Percentiles rank a stretch among this genome's conserved stretches.
These are phyloP conservation scores for Leptothorax acervorum DNA, from an alignment of 2,888 invertebrate species.

Conservation along the genomic window DNA sequence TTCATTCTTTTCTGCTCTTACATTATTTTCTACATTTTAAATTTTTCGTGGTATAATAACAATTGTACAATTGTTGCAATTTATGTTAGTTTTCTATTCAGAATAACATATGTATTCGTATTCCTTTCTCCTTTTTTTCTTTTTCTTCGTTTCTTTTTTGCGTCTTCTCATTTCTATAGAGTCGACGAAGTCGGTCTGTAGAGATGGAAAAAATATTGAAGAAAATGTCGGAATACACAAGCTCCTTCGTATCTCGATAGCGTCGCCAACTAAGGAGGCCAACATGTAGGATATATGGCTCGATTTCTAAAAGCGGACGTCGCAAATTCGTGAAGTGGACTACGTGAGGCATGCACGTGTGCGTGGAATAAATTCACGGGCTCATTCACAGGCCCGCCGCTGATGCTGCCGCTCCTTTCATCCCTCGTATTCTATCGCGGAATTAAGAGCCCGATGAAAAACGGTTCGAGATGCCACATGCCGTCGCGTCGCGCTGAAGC, in stretches of 20 bases:
- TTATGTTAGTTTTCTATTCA: neutral
- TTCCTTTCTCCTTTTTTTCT: neutral
- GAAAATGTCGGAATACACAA: conserved; percentile 66
- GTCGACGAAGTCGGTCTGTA: conserved; percentile 28
- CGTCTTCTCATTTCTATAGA: conserved; percentile 34
- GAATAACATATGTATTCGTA: neutral
- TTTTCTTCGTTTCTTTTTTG: neutral
- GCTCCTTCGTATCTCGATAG: conserved; percentile 70
- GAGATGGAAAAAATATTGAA: conserved; percentile 70
- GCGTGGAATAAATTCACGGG: conserved; percentile 60
- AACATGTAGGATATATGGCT: conserved; percentile 33
- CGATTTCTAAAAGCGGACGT: conserved; percentile 61
- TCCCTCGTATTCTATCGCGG: conserved; percentile 4
- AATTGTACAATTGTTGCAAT: conserved; percentile 19
- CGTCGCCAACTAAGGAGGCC: conserved; percentile 47
- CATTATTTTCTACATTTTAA: neutral
- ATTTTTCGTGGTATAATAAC: neutral
- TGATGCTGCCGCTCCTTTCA: conserved; percentile 14
- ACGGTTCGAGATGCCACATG: conserved; percentile 24
- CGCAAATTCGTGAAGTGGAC: conserved; percentile 56
- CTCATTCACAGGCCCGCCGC: conserved; percentile 2
- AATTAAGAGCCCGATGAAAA: conserved; percentile 57
- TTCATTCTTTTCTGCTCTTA: neutral
- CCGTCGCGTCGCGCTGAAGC: conserved; percentile 21
- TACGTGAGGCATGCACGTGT: conserved; percentile 30